Base-by-base conservation (phyloP, 1,140 invertebrate genomes). In the Lerema accius region DNA sequence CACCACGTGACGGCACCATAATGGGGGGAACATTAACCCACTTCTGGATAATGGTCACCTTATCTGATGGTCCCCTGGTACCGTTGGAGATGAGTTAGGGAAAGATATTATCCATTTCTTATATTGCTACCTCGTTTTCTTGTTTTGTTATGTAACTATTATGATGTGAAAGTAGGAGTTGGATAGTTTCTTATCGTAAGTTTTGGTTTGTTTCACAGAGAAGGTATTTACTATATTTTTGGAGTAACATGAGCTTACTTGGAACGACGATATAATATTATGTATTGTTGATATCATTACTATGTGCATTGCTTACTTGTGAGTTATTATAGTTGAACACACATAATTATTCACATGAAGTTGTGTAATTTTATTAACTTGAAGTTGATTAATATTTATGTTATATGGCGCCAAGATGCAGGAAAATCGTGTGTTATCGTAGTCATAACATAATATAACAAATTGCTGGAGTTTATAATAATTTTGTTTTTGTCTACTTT, bases 1-100 rank as follows among this genome's bases (percentile, higher is more conserved):
- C 53, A 39, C 51, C 51, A 45, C 53, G 53, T 56, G 53, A 56
- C 51, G 51, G 39, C 53, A 43, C 40, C 53, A 42, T 56, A 45
- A 56, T 56, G 53, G 37, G 37, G 35, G 53, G 53, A 26, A 56
- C 53, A 56, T 56, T 56, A 56, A 56, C 53, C 53, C 40, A 56
- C 39, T 56, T 56, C 53, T 43, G 51, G 39, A 45, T 56, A 56
- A 56, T 56, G 53, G 53, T 56, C 53, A 56, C 13, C 40, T 56
- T 56, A 56, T 56, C 53, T 45, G 53, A 56, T 56, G 40, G 53
- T 45, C 53, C 53, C 42, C 13, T 32, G 23, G 53, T 56, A 56
- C 53, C 53, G 53, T 56, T 56, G 53, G 43, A 56, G 53, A 56
- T 45, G 51, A 43, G 39, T 40, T 45, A n/a, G 13, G 39, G 40